Conservation (phyloP, 2,113 vertebrate genomes). For the Drymodes brunneopygia region DNA sequence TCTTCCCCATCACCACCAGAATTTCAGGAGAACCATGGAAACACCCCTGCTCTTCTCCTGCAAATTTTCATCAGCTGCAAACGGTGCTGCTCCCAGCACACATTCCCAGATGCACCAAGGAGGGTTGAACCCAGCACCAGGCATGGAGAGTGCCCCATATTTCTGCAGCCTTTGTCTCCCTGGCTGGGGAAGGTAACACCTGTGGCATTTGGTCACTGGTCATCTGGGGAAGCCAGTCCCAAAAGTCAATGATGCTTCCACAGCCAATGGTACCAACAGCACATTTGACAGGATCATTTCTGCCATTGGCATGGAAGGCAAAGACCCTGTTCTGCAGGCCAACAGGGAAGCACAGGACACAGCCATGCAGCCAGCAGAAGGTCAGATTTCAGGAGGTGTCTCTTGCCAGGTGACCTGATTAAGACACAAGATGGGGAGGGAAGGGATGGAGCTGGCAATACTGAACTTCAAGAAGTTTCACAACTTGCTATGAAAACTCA, state of each 20-base stretch:
- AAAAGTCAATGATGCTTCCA: not conserved
- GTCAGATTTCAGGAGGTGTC: not conserved
- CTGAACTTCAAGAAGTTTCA: not conserved
- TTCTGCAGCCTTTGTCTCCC: not conserved
- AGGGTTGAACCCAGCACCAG: not conserved
- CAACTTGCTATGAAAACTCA: not conserved
- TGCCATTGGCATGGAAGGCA: not conserved
- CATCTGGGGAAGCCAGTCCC: not conserved
- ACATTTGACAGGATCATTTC: accelerated
- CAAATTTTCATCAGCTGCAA: not conserved
- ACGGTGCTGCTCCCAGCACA: not conserved
- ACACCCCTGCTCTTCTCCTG: not conserved
- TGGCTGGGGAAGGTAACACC: not conserved
- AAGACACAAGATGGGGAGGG: not conserved
- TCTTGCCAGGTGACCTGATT: not conserved
- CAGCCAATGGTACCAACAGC: accelerated
- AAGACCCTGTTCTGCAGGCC: not conserved
- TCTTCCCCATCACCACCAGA: not conserved
- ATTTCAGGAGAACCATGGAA: not conserved
- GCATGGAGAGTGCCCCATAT: accelerated
- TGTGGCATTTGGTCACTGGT: accelerated
- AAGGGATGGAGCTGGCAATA: not conserved
- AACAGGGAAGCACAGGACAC: accelerated
- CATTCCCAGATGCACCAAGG: accelerated
- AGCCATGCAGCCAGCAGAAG: accelerated